Evolutionary conservation across 92 coral and sea anemone species (phyloP).

Genomic region (Porites lobata): DNA sequence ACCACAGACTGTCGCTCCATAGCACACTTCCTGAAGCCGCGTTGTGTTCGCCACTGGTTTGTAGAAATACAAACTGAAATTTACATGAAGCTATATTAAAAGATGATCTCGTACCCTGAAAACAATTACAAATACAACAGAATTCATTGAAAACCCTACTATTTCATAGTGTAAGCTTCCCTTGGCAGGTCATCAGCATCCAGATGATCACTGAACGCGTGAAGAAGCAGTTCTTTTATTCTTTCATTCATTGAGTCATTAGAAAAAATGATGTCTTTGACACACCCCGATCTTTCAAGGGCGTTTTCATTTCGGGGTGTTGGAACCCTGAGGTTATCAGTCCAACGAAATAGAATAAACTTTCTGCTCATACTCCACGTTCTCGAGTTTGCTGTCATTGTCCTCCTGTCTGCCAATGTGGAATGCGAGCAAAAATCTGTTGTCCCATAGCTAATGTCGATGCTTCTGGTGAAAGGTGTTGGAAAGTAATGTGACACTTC

Average conservation of each 20-base stretch:
- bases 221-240: neutral
- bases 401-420: neutral
- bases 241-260: neutral
- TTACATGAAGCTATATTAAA: neutral
- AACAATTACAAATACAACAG: neutral
- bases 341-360: neutral
- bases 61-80: neutral
- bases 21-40: neutral
- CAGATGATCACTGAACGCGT: neutral
- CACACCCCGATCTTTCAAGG: neutral
- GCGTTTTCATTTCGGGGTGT: neutral
- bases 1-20: neutral
- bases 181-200: neutral
- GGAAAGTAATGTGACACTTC: neutral
- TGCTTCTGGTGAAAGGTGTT: slow-evolving; percentile 31
- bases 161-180: neutral
- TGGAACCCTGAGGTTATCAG: neutral
- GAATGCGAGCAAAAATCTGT: neutral
- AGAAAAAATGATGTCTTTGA: neutral
- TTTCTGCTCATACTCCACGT: neutral
- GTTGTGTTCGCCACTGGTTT: neutral
- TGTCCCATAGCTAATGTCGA: slow-evolving; percentile 8
- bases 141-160: neutral
- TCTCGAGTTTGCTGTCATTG: neutral
- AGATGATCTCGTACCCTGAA: neutral